Evolutionary conservation across 1,140 invertebrate species (phyloP), one percentile per base, ranked within the genome.

Genomic region (Papilio polyxenes): DNA sequence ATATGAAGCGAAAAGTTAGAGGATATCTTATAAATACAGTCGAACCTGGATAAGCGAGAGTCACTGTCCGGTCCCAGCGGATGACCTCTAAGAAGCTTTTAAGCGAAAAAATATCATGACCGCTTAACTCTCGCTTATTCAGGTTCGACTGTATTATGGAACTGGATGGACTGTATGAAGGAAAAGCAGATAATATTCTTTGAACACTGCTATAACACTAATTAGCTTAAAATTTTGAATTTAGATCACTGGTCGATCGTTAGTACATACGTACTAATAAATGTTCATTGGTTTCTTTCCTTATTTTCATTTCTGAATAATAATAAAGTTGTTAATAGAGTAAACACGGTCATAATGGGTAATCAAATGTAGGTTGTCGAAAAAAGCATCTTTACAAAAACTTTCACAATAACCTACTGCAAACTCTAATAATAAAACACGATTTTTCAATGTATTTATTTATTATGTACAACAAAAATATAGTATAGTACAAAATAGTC

Each of bases 391-490:
- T 72, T 23, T 31, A 69, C 23, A 31, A 31, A 31, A 31, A 31
- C 23, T 31, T 31, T 0, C 23, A 13, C n/a, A n/a, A n/a, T n/a
- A n/a, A n/a, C n/a, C n/a, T n/a, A 53, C 4, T 15, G 2, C 17
- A 20, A 59, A 59, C 56, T 59, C 7, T 9, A 59, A 72, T 3
- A 75, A 49, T 75, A 75, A 75, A 75, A 75, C 74, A 40, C 40
- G 7, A 44, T 10, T 5, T 75, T 75, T 17, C 10, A 48, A 48
- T 44, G 2, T 40, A 49, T n/a, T 75, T 44, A 20, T 49, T 75
- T 75, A 75, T 75, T 48, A 75, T 75, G 9, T 75, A 75, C 74
- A 75, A 75, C n/a, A 44, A n/a, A 75, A 75, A 75, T n/a, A 44
- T 59, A 59, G 56, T 59, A 40, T n/a, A 75, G 31, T 75, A 75